Base-by-base conservation (phyloP, 2,797 vertebrate species). In the Scolopax rusticola region DNA sequence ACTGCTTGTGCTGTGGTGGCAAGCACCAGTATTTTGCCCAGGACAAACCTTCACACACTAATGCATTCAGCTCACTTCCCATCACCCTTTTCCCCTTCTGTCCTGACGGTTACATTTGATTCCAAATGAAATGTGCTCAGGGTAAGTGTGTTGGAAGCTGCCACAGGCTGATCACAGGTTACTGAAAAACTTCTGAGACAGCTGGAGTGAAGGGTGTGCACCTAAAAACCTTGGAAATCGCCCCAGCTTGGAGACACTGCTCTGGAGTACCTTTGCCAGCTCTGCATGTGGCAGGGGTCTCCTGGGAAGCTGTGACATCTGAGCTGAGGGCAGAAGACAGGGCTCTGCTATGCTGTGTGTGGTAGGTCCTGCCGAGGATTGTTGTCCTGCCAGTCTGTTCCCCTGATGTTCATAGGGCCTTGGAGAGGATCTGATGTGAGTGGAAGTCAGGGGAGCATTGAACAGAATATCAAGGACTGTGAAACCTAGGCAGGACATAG, bases 401-500 rank as follows among this genome's bases (percentile, higher is more conserved):
- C 45, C n/a, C 14, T 20, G 50, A 36, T 25, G 47, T 38, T 77
- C 54, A 53, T 1, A 23, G 50, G 17, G 40, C 77, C 51, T 81
- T 78, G 70, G 77, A 84, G 89, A 54, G 54, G 68, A 74, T 54
- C 78, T 41, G 65, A 16, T 57, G 17, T 3, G 60, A 89, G 63
- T 77, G 64, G 60, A 64, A 94, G 75, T 84, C 36, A 38, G 51
- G 28, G 48, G 56, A 76, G 64, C 38, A 30, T 74, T 93, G 54
- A 67, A 79, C 17, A 81, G 71, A 77, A 87, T 61, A 48, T 90
- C 91, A 84, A 82, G 96, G 85, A 76, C 96, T 95, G 20, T 1
- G 8, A 70, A 77, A 90, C 89, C 80, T 25, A 60, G 68, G 25
- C 71, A 84, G 94, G 80, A 50, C 91, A 8, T 2, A 33, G 67